These are phyloP conservation scores for Sinosuthora webbiana DNA, from an alignment of 2,113 vertebrate species.

Conservation along the genomic window DNA sequence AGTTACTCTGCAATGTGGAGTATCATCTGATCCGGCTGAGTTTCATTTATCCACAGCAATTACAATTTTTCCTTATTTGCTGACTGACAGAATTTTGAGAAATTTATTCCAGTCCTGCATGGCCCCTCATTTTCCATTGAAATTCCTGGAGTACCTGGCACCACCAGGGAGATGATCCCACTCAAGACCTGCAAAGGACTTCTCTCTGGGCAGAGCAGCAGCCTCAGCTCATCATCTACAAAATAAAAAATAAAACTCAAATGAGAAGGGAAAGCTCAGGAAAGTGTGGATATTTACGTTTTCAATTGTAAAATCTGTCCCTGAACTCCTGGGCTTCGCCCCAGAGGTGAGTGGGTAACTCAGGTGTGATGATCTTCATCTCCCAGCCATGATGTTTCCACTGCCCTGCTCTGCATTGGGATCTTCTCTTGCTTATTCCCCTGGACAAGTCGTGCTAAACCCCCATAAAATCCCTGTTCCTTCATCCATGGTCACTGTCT, in stretches of 20 bases:
- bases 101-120: background rate
- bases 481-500: background rate
- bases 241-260: background rate
- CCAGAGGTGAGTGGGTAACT: background rate
- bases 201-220: background rate
- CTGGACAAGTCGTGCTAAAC: rapidly evolving
- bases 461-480: background rate
- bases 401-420: background rate
- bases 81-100: background rate
- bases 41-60: background rate
- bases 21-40: background rate
- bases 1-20: background rate
- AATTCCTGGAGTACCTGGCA: background rate
- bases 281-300: background rate
- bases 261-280: background rate
- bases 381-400: background rate
- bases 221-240: background rate
- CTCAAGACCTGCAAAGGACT: background rate
- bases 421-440: background rate
- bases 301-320: background rate
- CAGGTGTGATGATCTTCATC: background rate
- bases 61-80: background rate
- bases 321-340: background rate
- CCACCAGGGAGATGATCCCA: background rate
- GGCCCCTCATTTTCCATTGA: background rate